These are phyloP conservation scores for Labeo rohita DNA, from an alignment of 2,113 vertebrate species.

Conservation along the genomic window DNA sequence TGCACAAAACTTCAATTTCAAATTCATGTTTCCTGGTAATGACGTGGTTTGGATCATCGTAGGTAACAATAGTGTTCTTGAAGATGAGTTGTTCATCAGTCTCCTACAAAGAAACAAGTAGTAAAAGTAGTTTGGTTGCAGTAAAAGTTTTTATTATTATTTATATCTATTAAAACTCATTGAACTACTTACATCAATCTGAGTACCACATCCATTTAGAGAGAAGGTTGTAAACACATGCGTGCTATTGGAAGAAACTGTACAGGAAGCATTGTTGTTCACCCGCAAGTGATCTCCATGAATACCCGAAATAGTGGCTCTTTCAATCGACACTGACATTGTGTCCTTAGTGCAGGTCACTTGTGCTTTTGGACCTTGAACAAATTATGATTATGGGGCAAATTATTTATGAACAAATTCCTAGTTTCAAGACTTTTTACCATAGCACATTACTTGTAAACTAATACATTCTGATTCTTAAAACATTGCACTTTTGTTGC, in stretches of 20 bases:
- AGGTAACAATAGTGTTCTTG: not conserved
- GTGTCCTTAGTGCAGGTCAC: not conserved
- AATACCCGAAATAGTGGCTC: conserved; percentile 22
- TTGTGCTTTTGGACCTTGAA: not conserved
- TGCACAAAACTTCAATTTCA: conserved; percentile 4
- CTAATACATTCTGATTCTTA: too few relatives aligned
- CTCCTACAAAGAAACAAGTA: not conserved
- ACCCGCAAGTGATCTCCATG: conserved; percentile 60
- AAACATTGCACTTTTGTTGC: too few relatives aligned
- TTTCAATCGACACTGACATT: not conserved
- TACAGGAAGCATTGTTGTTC: conserved; percentile 55
- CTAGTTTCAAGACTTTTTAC: too few relatives aligned
- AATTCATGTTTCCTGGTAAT: not conserved
- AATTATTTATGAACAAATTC: too few relatives aligned
- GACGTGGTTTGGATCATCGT: not conserved
- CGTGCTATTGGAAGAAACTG: conserved; percentile 59
- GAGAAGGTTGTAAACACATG: conserved; percentile 52
- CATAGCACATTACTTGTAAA: too few relatives aligned
- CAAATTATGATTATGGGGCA: too few relatives aligned
- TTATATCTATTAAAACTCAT: not conserved
- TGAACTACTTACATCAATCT: conserved; percentile 19
- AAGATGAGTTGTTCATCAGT: conserved; percentile 1
- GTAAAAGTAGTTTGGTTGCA: not conserved
- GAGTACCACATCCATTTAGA: conserved; percentile 50
- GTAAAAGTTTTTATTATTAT: not conserved